Evolutionary conservation across 2,797 vertebrate genomes (phyloP).

Genomic region (Cygnus olor): DNA sequence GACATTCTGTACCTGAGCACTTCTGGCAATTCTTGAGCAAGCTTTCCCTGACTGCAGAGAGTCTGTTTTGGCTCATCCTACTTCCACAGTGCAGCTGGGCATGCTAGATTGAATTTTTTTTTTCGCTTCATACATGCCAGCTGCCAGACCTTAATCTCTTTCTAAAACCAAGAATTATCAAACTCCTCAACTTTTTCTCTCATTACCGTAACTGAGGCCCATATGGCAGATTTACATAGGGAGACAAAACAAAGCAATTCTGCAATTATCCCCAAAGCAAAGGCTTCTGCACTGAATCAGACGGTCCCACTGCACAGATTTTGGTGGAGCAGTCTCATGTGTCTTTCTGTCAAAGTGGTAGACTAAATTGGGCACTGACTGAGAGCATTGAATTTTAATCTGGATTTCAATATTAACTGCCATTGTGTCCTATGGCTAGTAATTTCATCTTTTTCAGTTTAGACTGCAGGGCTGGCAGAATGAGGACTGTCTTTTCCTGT

Average conservation of each 20-base stretch:
- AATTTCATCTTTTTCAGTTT: not conserved
- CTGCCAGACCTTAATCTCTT: constrained; percentile 66
- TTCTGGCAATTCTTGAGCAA: constrained; percentile 33
- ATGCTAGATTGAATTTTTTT: constrained; percentile 52
- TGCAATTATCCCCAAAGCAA: constrained; percentile 57
- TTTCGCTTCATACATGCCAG: constrained; percentile 55
- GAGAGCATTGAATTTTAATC: not conserved
- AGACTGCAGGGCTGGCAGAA: not conserved
- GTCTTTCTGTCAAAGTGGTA: not conserved
- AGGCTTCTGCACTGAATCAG: constrained; percentile 38
- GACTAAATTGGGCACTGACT: constrained; percentile 9
- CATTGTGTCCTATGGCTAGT: not conserved
- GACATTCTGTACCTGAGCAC: constrained; percentile 47
- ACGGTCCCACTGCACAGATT: constrained; percentile 28
- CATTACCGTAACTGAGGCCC: constrained; percentile 46
- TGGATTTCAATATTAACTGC: not conserved
- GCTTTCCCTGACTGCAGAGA: constrained; percentile 4
- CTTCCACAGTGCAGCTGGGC: constrained; percentile 62
- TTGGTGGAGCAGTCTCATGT: not conserved
- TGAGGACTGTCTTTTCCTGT: not conserved
- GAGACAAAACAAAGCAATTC: constrained; percentile 63
- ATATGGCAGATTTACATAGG: constrained; percentile 73
- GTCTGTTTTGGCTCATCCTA: constrained; percentile 45
- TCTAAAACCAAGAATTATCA: constrained; percentile 65
- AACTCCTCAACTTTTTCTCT: constrained; percentile 58